Conservation (phyloP, 2,797 vertebrate species). For the Avahi laniger region DNA sequence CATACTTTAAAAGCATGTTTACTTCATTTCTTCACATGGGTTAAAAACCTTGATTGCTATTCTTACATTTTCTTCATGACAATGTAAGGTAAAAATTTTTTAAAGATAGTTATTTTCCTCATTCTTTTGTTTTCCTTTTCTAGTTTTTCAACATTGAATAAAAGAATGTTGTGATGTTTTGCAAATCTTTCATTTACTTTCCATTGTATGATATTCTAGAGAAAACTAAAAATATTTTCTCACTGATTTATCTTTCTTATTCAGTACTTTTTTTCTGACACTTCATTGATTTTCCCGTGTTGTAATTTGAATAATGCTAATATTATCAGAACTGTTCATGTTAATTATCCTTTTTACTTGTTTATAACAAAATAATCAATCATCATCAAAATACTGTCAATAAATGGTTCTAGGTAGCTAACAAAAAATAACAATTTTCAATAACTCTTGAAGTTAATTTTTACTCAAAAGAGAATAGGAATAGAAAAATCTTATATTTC, state of each 20-base stretch:
- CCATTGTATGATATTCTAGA: background rate
- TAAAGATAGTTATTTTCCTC: background rate
- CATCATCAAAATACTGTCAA: background rate
- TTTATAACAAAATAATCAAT: background rate
- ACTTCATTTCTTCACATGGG: background rate
- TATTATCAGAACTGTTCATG: constrained; percentile 20
- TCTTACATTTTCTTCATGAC: background rate
- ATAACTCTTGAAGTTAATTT: background rate
- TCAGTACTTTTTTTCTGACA: background rate
- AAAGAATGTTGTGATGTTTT: background rate
- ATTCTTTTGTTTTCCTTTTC: background rate
- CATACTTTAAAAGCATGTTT: background rate
- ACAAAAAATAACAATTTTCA: background rate
- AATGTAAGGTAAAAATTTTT: background rate
- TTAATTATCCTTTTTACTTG: background rate
- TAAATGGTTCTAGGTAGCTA: background rate
- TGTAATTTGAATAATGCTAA: constrained; percentile 45
- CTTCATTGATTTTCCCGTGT: constrained; percentile 22
- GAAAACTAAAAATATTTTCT: constrained; percentile 24
- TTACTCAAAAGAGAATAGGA: background rate
- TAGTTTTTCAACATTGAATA: background rate
- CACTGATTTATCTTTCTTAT: background rate
- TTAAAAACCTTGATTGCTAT: background rate
- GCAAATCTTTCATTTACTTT: constrained; percentile 24
- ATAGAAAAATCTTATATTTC: background rate